Percentiles rank a stretch among this genome's conserved stretches.
Conservation (phyloP, 2,113 vertebrate species). For the Alosa alosa region DNA sequence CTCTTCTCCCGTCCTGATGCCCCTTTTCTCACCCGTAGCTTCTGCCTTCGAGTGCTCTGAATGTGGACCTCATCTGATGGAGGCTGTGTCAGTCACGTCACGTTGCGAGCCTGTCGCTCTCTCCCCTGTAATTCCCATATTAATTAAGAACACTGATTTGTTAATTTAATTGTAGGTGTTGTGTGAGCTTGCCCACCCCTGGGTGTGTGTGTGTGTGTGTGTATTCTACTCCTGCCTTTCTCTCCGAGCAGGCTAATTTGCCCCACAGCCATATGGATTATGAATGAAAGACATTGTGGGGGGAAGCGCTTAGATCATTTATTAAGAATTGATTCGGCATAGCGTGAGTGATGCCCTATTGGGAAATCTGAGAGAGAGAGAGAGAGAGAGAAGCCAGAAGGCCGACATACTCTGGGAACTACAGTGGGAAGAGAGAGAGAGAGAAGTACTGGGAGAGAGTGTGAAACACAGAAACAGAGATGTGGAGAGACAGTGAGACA, state of each 20-base stretch:
- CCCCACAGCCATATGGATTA: slow-evolving; percentile 52
- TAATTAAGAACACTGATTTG: slow-evolving; percentile 67
- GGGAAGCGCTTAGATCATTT: slow-evolving; percentile 58
- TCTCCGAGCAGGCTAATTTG: slow-evolving; percentile 56
- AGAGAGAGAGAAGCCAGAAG: slow-evolving; percentile 3
- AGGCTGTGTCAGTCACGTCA: slow-evolving; percentile 53
- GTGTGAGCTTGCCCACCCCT: slow-evolving; percentile 27
- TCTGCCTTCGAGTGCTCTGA: background rate
- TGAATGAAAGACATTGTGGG: slow-evolving; percentile 63
- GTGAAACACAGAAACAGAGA: too few relatives aligned
- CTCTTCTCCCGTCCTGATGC: background rate
- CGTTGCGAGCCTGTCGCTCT: slow-evolving; percentile 48
- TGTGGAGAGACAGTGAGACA: background rate
- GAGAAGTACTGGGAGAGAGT: background rate
- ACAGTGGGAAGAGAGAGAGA: background rate
- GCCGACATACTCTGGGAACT: background rate
- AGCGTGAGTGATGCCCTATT: slow-evolving; percentile 45
- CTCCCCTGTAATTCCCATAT: slow-evolving; percentile 52
- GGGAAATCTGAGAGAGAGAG: slow-evolving; percentile 46
- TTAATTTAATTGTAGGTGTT: slow-evolving; percentile 61
- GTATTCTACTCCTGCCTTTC: slow-evolving; percentile 54
- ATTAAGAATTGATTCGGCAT: slow-evolving; percentile 68
- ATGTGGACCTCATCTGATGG: background rate
- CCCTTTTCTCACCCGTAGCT: background rate
- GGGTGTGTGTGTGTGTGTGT: slow-evolving; percentile 37